Evolutionary conservation across 1,140 invertebrate genomes (phyloP), one percentile per base, ranked within the genome.

Genomic region (Calycopis cecrops): DNA sequence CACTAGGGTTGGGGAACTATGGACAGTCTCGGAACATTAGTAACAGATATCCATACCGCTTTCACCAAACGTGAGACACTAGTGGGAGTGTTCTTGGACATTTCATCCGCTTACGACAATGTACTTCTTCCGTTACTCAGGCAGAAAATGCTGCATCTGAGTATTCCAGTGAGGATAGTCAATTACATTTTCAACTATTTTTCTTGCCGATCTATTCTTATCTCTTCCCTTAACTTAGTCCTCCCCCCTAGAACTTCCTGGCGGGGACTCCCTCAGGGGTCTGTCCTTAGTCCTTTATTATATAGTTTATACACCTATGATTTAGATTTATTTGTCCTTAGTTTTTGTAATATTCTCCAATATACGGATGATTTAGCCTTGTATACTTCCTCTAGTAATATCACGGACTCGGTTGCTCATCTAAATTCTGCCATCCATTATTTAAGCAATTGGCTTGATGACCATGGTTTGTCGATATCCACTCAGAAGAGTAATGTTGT

Each of bases 1-100:
- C 40, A 62, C 21, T 59, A 60, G 48, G 56, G 60, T n/a, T 40
- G 34, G 12, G 48, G 63, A 14, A 67, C 56, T 6, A 16, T 62
- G 18, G 70, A 73, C n/a, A 70, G 52, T 42, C 18, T 68, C 0
- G 38, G 52, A 35, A 52, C 68, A 9, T 34, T 73, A 0, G 61
- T 60, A 0, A 54, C 71, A 3, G 61, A 73, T 28, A 56, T 68
- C 10, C 35, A 52, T 0, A 0, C 53, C 1, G 51, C 59, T 1
- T 56, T 70, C n/a, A 9, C 50, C 3, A 51, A 37, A 4, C 47
- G 40, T 10, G 40, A 67, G 16, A 38, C 21, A 12, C 4, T 71
- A 0, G 14, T 65, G 4, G 60, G 48, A 1, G 56, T 38, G 1
- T 71, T 71, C 35, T 48, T 63, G 9, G 65, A 64, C 40, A 51